A percentile compares a stretch with the other conserved stretches of the same genome.
Conservation (phyloP, 1,140 invertebrate species). For the Micrasema minimum region DNA sequence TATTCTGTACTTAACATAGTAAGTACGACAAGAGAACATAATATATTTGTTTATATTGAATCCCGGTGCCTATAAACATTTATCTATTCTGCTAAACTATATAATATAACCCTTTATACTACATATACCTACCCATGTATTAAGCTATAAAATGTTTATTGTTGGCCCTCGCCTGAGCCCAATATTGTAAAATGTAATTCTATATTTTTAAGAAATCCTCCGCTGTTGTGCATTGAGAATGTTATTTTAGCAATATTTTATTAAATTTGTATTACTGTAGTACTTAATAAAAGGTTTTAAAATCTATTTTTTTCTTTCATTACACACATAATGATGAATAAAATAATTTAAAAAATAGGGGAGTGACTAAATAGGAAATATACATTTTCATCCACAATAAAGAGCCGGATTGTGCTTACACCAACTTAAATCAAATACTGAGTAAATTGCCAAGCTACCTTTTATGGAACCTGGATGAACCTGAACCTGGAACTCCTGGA, state of each 20-base stretch:
- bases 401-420: too few species aligned
- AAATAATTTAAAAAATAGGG: too few species aligned
- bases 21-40: slow-evolving; percentile 6
- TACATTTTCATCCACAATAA: too few species aligned
- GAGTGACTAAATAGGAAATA: too few species aligned
- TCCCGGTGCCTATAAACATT: slow-evolving; percentile 33
- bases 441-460: too few species aligned
- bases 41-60: slow-evolving; percentile 27
- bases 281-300: slow-evolving; percentile 27
- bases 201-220: slow-evolving; percentile 29
- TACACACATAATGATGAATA: too few species aligned
- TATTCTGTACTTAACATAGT: slow-evolving; percentile 8
- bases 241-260: slow-evolving; percentile 41
- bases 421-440: too few species aligned
- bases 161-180: slow-evolving; percentile 1
- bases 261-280: slow-evolving; percentile 33
- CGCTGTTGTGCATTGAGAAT: slow-evolving; percentile 37
- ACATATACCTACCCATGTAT: slow-evolving; percentile 3
- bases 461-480: too few species aligned
- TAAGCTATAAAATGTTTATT: slow-evolving; percentile 6
- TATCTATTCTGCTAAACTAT: slow-evolving; percentile 17
- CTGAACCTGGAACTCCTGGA: too few species aligned
- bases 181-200: not conserved
- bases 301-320: too few species aligned
- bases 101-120: slow-evolving; percentile 14